Evolutionary conservation across 2,888 invertebrate species (phyloP).

Genomic region (Nomada fucata): DNA sequence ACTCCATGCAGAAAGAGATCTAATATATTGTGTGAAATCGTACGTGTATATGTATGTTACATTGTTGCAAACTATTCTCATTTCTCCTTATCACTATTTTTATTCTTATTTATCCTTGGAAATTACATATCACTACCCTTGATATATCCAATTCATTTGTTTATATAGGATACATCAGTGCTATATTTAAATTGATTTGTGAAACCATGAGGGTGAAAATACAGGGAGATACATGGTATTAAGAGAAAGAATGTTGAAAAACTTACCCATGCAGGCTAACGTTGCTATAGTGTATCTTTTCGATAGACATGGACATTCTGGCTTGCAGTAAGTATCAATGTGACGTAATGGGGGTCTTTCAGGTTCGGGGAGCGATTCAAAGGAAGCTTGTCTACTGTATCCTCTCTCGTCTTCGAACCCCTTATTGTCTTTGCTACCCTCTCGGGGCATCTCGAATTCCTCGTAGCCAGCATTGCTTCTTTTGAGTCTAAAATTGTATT

Average conservation of each 20-base stretch:
- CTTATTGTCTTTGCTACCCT: conserved; percentile 82
- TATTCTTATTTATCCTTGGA: too few species aligned
- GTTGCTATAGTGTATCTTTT: conserved; percentile 95
- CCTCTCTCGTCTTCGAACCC: conserved; percentile 82
- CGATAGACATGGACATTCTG: conserved; percentile 93
- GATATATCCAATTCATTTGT: too few species aligned
- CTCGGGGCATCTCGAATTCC: conserved; percentile 84
- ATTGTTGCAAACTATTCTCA: too few species aligned
- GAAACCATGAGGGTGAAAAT: background rate
- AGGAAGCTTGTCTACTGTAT: conserved; percentile 78
- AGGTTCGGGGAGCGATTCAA: conserved; percentile 92
- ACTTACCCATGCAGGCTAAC: conserved; percentile 90
- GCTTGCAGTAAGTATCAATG: conserved; percentile 94
- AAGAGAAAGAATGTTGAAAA: background rate
- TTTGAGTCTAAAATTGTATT: conserved; percentile 51
- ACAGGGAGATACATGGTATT: background rate
- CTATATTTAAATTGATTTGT: too few species aligned
- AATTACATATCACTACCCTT: too few species aligned
- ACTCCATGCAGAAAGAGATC: too few species aligned
- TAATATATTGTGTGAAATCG: too few species aligned
- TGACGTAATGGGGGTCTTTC: conserved; percentile 93
- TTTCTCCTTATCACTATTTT: too few species aligned
- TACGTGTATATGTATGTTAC: too few species aligned
- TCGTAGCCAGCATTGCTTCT: conserved; percentile 83
- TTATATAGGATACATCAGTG: too few species aligned